Conservation (phyloP, 2,888 invertebrate genomes). For the Tiliacea aurago region DNA sequence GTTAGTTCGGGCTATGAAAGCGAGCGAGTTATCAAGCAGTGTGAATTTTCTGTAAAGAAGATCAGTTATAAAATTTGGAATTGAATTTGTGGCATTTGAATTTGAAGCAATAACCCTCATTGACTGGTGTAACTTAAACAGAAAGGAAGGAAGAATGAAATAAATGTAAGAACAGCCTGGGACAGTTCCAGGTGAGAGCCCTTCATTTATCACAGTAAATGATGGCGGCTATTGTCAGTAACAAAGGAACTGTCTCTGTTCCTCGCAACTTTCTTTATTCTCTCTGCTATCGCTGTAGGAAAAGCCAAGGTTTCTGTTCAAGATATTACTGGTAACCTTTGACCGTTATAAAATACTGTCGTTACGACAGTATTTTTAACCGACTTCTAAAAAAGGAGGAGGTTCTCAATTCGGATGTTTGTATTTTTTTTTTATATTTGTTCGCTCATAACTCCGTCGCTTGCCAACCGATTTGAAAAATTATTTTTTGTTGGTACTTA, state of each 20-base stretch:
- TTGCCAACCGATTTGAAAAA: too few relatives aligned
- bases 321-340: neutral
- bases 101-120: too few relatives aligned
- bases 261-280: slow-evolving; percentile 9
- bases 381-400: too few relatives aligned
- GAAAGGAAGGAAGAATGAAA: neutral
- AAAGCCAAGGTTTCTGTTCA: neutral
- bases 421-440: too few relatives aligned
- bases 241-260: slow-evolving; percentile 21
- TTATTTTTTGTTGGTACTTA: too few relatives aligned
- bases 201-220: slow-evolving; percentile 13
- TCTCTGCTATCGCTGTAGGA: neutral
- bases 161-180: neutral
- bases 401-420: too few relatives aligned
- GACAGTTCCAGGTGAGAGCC: slow-evolving; percentile 1
- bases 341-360: neutral
- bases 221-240: neutral
- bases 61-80: too few relatives aligned
- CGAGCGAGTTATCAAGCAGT: neutral
- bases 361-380: too few relatives aligned
- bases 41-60: too few relatives aligned
- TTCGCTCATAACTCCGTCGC: too few relatives aligned
- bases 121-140: neutral
- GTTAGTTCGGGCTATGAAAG: neutral
- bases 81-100: too few relatives aligned